Conservation (phyloP, 1,140 invertebrate genomes). For the Drosophila ananassae region DNA sequence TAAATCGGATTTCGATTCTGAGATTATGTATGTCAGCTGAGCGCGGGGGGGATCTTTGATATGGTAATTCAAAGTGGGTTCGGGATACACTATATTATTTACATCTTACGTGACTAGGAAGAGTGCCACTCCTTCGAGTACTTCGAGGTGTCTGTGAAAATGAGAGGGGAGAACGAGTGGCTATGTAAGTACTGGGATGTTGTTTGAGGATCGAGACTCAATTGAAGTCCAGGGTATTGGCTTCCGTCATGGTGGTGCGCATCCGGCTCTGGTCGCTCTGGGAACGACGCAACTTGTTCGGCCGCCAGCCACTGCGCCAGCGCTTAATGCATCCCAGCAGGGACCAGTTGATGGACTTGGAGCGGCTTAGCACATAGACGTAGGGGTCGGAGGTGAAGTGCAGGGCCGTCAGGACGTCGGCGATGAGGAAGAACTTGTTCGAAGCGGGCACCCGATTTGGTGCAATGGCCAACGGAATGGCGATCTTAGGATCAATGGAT, state of each 20-base stretch:
- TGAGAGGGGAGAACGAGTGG: neutral
- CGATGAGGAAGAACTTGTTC: constrained; percentile 84
- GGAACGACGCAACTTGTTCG: constrained; percentile 61
- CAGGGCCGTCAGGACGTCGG: constrained; percentile 91
- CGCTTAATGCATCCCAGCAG: constrained; percentile 71
- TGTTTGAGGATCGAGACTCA: constrained; percentile 22
- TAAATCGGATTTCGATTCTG: constrained; percentile 28
- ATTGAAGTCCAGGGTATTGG: constrained; percentile 71
- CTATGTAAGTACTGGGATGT: constrained; percentile 45
- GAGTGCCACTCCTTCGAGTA: neutral
- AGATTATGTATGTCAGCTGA: constrained; percentile 46
- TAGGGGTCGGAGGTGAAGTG: constrained; percentile 93
- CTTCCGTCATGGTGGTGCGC: constrained; percentile 76
- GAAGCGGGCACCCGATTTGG: constrained; percentile 57
- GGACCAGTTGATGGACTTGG: constrained; percentile 80
- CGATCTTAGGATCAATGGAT: constrained; percentile 85
- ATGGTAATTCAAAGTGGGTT: constrained; percentile 39
- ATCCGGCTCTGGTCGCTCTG: constrained; percentile 81
- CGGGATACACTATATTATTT: constrained; percentile 33
- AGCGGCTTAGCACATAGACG: constrained; percentile 90
- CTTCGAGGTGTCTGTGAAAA: neutral
- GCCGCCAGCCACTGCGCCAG: constrained; percentile 68
- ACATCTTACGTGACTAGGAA: constrained; percentile 37
- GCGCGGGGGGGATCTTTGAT: constrained; percentile 45
- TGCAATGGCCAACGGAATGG: constrained; percentile 88